Evolutionary conservation across 2,888 invertebrate genomes (phyloP).

Genomic region (Neocrepidodera transversa): DNA sequence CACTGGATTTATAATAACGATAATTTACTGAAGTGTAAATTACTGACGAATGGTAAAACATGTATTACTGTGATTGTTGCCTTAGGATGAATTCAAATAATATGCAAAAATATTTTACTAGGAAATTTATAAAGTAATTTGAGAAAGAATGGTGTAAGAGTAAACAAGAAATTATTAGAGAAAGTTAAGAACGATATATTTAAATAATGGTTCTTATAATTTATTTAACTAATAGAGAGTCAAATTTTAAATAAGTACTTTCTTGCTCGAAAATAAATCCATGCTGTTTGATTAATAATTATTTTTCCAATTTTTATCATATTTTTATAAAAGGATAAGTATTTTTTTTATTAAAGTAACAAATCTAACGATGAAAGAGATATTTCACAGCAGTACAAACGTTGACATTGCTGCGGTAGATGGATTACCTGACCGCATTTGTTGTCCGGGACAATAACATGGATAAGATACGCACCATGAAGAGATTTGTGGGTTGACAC

Average conservation of each 20-base stretch:
- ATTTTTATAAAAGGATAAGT: too few species aligned
- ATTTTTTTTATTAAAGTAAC: too few species aligned
- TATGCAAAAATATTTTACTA: not conserved
- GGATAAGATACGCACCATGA: slow-evolving; percentile 5
- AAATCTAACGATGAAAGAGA: too few species aligned
- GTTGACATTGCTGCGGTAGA: not conserved
- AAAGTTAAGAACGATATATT: too few species aligned
- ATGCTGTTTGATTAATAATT: too few species aligned
- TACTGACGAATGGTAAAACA: not conserved
- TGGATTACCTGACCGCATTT: slow-evolving; percentile 1
- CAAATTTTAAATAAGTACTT: too few species aligned
- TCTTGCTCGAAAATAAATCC: too few species aligned
- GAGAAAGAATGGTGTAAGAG: not conserved
- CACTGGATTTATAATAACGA: not conserved
- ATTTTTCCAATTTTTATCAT: too few species aligned
- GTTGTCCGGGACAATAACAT: slow-evolving; percentile 5
- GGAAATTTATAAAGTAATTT: not conserved
- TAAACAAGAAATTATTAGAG: too few species aligned
- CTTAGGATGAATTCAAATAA: not conserved
- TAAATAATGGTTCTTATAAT: too few species aligned
- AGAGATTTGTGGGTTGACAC: slow-evolving; percentile 7
- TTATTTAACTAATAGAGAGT: too few species aligned
- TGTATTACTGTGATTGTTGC: not conserved
- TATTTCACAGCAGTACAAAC: too few species aligned
- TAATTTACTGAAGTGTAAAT: slow-evolving; percentile 3